Base-by-base conservation (phyloP, 64 coral and sea anemone species). In the Stichodactyla mertensii region DNA sequence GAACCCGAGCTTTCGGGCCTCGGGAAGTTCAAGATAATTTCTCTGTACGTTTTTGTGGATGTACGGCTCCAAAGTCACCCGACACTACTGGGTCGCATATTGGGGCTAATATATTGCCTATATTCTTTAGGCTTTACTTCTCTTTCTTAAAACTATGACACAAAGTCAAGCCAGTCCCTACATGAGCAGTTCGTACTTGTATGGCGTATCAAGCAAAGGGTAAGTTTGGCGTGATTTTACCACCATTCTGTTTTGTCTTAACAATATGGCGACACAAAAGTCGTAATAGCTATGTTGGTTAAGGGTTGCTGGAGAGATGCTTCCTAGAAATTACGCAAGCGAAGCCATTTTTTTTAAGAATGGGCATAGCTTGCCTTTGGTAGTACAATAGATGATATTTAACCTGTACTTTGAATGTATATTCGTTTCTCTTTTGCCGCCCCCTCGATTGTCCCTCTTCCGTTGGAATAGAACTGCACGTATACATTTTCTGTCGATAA, bases 181-280 rank as follows among this genome's bases (percentile, higher is more conserved):
- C 55, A 82, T 82, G 80, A 57, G 80, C 57, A 85, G 83, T 61
- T 85, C 83, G 28, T 85, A 55, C 57, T 20, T 52, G 7, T 85
- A 85, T 85, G 55, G 55, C 9, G 83, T 52, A 62, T 20, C 83
- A 59, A 85, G 16, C 7, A 64, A 58, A 51, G 83, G 83, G 83
- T 85, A 85, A 61, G 83, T 85, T 55, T 55, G 55, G 24, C 55
- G 60, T 85, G 60, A 85, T 85, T 85, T 85, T 60, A n/a, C 10
- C 19, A 16, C 24, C 83, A 19, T 61, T 85, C n/a, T 85, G 60
- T 85, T 20, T 58, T 24, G 31, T 22, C 16, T 55, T 12, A 26
- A 85, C 83, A 85, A 85, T 85, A 85, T 85, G 83, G 83, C 83
- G 83, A 85, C 55, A 85, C 19, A 51, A 61, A 56, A 58, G 14